These are phyloP conservation scores for Ceyx cyanopectus DNA, from an alignment of 2,113 vertebrate species.

Conservation along the genomic window DNA sequence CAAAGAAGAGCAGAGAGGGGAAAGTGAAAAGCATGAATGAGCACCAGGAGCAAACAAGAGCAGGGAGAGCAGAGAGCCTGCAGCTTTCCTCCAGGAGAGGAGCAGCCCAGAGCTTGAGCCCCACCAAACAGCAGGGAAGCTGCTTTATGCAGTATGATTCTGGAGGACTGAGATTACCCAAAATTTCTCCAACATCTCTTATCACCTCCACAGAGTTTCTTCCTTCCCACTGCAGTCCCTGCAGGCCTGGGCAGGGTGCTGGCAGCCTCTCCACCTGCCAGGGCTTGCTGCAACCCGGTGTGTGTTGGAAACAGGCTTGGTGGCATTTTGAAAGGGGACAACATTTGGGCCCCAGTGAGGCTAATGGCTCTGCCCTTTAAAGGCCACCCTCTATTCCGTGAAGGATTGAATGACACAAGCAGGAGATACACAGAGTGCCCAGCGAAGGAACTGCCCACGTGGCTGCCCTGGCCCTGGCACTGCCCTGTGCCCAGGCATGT, in stretches of 20 bases:
- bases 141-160: neutral
- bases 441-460: fast-evolving
- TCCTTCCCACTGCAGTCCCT: neutral
- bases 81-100: neutral
- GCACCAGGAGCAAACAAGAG: neutral
- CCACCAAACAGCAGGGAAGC: neutral
- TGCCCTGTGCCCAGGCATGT: neutral
- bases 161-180: neutral
- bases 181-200: neutral
- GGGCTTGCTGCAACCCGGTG: fast-evolving
- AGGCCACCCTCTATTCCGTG: neutral
- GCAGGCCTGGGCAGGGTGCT: neutral
- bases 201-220: neutral
- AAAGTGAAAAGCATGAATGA: neutral
- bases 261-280: neutral
- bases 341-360: neutral
- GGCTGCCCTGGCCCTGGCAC: neutral
- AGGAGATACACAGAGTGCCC: neutral
- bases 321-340: constrained; percentile 11
- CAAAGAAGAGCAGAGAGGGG: neutral
- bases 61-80: neutral
- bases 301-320: neutral
- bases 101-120: neutral
- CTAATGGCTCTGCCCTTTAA: constrained; percentile 43
- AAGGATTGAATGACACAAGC: constrained; percentile 15